These are phyloP conservation scores for Parasteatoda tepidariorum DNA, from an alignment of 1,140 invertebrate genomes.

Conservation along the genomic window DNA sequence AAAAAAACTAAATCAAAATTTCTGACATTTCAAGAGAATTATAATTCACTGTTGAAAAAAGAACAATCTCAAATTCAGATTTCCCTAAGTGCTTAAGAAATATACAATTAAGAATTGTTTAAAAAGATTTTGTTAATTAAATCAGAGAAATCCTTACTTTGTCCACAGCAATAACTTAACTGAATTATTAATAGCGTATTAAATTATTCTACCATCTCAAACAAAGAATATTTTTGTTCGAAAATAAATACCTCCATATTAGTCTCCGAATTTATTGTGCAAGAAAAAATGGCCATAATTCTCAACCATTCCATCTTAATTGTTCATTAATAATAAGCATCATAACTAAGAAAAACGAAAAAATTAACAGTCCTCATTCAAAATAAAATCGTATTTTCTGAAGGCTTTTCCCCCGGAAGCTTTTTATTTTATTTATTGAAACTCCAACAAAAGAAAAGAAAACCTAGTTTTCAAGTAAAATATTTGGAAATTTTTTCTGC, in stretches of 20 bases:
- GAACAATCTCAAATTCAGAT: too few relatives aligned
- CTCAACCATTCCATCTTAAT: not conserved
- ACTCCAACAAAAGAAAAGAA: not conserved
- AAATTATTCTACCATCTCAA: not conserved
- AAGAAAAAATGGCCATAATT: not conserved
- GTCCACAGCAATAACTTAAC: too few relatives aligned
- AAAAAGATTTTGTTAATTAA: too few relatives aligned
- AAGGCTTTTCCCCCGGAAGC: not conserved
- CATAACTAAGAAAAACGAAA: not conserved
- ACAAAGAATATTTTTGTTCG: not conserved
- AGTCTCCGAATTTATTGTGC: not conserved
- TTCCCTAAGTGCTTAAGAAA: too few relatives aligned
- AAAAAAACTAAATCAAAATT: too few relatives aligned
- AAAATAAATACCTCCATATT: not conserved
- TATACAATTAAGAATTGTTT: too few relatives aligned
- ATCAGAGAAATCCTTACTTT: too few relatives aligned
- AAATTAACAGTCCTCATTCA: not conserved
- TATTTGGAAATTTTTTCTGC: constrained; percentile 2
- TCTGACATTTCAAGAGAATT: too few relatives aligned
- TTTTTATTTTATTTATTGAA: constrained; percentile 2
- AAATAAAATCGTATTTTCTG: not conserved
- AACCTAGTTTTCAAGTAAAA: not conserved
- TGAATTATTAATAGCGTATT: too few relatives aligned
- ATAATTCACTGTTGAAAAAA: too few relatives aligned
- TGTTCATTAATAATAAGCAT: not conserved